A percentile compares a stretch with the other conserved stretches of the same genome.
Conservation (phyloP, 2,888 invertebrate genomes). For the Coelopa pilipes region DNA sequence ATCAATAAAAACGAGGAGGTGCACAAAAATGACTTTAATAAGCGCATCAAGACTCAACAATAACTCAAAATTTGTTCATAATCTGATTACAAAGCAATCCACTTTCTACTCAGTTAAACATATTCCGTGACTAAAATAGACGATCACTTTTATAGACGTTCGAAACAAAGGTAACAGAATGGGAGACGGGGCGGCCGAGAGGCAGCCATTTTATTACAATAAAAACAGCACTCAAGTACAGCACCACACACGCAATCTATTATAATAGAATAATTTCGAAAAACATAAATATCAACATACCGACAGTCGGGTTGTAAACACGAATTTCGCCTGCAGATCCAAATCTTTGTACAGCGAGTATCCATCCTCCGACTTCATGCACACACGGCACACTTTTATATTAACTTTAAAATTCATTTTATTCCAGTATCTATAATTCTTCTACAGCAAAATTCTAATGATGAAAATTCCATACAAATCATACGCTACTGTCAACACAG, state of each 20-base stretch:
- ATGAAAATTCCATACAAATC: too few species aligned
- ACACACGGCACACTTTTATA: slow-evolving; percentile 58
- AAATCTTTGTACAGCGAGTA: slow-evolving; percentile 46
- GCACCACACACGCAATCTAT: slow-evolving; percentile 41
- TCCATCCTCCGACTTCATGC: slow-evolving; percentile 55
- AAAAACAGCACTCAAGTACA: slow-evolving; percentile 36
- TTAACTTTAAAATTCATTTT: slow-evolving; percentile 57
- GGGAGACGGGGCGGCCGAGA: neutral
- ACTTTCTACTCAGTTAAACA: neutral
- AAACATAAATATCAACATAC: slow-evolving; percentile 46
- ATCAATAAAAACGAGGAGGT: slow-evolving; percentile 23
- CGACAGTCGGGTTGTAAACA: slow-evolving; percentile 54
- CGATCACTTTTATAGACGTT: neutral
- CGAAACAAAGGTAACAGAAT: slow-evolving; percentile 23
- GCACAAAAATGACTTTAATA: slow-evolving; percentile 26
- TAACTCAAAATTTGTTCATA: neutral
- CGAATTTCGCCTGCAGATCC: slow-evolving; percentile 52
- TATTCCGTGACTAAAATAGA: neutral
- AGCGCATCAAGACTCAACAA: neutral
- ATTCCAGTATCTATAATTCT: neutral
- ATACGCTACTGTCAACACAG: too few species aligned
- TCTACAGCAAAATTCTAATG: too few species aligned
- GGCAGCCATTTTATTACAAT: slow-evolving; percentile 42
- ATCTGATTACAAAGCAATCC: neutral
- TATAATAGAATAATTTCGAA: slow-evolving; percentile 46